A percentile compares a stretch with the other conserved stretches of the same genome.
These are phyloP conservation scores for Lophura swinhoii DNA, from an alignment of 2,797 vertebrate species.

Conservation along the genomic window DNA sequence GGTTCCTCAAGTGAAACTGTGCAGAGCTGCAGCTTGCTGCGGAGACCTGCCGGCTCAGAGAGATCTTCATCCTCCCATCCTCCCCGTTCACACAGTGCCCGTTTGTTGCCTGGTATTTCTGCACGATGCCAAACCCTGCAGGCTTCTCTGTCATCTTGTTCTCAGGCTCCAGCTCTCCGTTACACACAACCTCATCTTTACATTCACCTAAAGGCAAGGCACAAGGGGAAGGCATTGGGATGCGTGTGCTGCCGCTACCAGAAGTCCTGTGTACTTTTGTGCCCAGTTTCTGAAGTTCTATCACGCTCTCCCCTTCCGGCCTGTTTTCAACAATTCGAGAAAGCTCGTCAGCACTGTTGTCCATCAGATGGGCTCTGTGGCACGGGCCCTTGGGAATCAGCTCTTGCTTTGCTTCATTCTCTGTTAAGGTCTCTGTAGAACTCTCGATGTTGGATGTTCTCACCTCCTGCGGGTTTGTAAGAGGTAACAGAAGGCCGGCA, in stretches of 20 bases:
- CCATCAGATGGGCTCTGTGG: constrained; percentile 41
- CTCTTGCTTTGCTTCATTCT: constrained; percentile 81
- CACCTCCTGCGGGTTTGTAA: constrained; percentile 73
- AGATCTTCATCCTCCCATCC: constrained; percentile 69
- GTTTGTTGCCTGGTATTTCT: constrained; percentile 67
- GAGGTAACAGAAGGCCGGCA: constrained; percentile 56
- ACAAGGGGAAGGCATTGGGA: constrained; percentile 83
- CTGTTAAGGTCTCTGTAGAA: constrained; percentile 90
- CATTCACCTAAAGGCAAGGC: constrained; percentile 86
- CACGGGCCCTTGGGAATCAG: neutral
- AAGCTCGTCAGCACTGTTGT: constrained; percentile 56
- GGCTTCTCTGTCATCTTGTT: constrained; percentile 74
- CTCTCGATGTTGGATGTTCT: constrained; percentile 85
- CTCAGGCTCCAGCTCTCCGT: constrained; percentile 82
- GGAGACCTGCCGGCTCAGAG: constrained; percentile 89
- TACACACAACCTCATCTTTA: constrained; percentile 82
- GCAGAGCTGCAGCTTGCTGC: constrained; percentile 85
- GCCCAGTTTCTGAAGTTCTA: constrained; percentile 69
- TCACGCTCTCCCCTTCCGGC: constrained; percentile 66
- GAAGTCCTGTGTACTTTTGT: constrained; percentile 82
- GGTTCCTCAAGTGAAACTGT: constrained; percentile 83
- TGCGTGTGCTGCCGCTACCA: constrained; percentile 73
- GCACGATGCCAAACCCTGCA: neutral
- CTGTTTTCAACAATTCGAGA: constrained; percentile 5
- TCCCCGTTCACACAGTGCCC: constrained; percentile 83